Base-by-base conservation (phyloP, 1,140 invertebrate genomes). In the Telenomus remus region DNA sequence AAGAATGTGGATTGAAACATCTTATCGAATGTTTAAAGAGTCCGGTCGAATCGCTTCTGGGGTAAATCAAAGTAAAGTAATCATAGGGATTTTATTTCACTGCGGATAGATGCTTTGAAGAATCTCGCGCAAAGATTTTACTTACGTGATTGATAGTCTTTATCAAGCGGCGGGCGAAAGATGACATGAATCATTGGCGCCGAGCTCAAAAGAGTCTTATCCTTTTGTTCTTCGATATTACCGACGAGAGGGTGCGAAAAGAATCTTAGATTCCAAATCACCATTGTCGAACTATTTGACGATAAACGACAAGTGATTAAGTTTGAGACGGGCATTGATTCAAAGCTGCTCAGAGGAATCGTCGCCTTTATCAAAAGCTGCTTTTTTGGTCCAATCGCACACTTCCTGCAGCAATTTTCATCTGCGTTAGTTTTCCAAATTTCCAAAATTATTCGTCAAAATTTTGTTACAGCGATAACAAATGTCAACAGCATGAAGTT, bases 181-280 rank as follows among this genome's bases (percentile, higher is more conserved):
- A 78, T 78, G 77, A 82, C 79, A 80, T 83, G 82, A 84, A 83
- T 84, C 82, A 85, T 82, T 74, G 57, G 51, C 33, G 61, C 57
- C 42, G 37, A 50, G 16, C 10, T 68, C 64, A 68, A 74, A 74
- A 57, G 71, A 68, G 16, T 37, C 57, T 60, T 54, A 44, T 56
- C 43, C 71, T 74, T 74, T 74, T 74, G 71, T 74, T 74, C 57
- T 63, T 56, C 12, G 14, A 68, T 66, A 61, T 61, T 74, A 59
- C 51, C 16, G 39, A 10, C 11, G 54, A 47, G 42, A 54, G 56
- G 37, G 63, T 57, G 57, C 63, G 53, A 72, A 68, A 66, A 77
- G 61, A 71, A 73, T 69, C 71, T 33, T 65, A 55, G 66, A 66
- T 68, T 61, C 64, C 37, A 71, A 65, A 75, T 77, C 64, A 72